Conservation (phyloP, 2,888 invertebrate species). For the Phaonia tiefii region DNA sequence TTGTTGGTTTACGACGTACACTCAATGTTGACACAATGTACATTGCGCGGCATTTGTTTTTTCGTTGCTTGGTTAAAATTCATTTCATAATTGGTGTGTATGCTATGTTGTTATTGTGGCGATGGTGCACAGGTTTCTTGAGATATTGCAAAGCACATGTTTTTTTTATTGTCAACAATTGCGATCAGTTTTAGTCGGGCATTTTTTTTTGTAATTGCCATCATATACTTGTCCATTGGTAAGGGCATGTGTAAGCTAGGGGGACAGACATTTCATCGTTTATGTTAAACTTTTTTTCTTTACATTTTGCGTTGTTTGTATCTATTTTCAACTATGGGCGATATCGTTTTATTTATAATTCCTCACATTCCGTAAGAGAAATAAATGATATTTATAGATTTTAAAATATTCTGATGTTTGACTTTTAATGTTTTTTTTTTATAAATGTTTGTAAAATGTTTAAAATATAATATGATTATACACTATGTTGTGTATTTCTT, state of each 20-base stretch:
- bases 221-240: too few species aligned
- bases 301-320: slow-evolving; percentile 16
- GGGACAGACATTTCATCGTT: too few species aligned
- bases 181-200: background rate
- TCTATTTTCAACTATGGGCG: too few species aligned
- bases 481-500: too few species aligned
- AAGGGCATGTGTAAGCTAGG: too few species aligned
- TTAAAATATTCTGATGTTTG: slow-evolving; percentile 1
- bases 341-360: slow-evolving; percentile 20
- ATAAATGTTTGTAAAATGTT: too few species aligned
- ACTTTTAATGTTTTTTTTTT: too few species aligned
- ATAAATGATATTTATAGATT: slow-evolving; percentile 41
- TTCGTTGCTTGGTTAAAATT: slow-evolving; percentile 20
- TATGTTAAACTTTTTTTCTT: slow-evolving; percentile 47
- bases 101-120: slow-evolving; percentile 34
- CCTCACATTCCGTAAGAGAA: background rate
- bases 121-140: slow-evolving; percentile 25
- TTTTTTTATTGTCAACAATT: slow-evolving; percentile 29
- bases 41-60: slow-evolving; percentile 49
- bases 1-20: slow-evolving; percentile 38
- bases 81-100: slow-evolving; percentile 33
- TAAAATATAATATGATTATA: too few species aligned
- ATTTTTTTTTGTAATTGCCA: background rate
- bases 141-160: slow-evolving; percentile 51
- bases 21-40: slow-evolving; percentile 47